Base-by-base conservation (phyloP, 2,888 invertebrate genomes). In the Lordiphosa andalusiaca region DNA sequence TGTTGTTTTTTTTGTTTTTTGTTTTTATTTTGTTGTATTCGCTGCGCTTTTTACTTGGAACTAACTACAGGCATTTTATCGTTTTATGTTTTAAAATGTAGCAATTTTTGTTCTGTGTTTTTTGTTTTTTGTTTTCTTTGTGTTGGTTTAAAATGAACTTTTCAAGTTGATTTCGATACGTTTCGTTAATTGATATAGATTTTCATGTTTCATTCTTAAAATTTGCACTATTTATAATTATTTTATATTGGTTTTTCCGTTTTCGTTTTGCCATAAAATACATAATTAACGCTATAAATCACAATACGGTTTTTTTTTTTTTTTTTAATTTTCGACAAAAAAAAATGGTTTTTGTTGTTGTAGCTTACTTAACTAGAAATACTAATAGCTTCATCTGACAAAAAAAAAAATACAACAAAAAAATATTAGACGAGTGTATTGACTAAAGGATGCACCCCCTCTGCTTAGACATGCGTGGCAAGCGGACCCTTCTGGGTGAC, bases 381-480 rank as follows among this genome's bases (percentile, higher is more conserved):
- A 30, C 30, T 30, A 30, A 30, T 30, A 30, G 30, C 30, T 30
- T 30, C 30, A 30, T 30, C 30, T 30, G 30, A 9, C 9, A 46
- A 35, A 19, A 46, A 10, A 19, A 19, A 36, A 36, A n/a, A n/a
- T n/a, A n/a, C n/a, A n/a, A n/a, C n/a, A n/a, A n/a, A n/a, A 21
- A 9, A 36, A 47, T 19, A 36, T 16, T n/a, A 16, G 16, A 16
- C 16, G 13, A 21, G 16, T 42, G 39, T 33, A 50, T 39, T 49
- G 50, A 36, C 47, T 35, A 50, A 55, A 42, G 13, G 7, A 21
- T 19, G 16, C 13, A 23, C 6, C 23, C 30, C 30, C 6, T 36
- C 30, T 9, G 7, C 44, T 91, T 92, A 93, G 83, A 93, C 93
- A 72, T 93, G 93, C 36, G 93, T 93, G 39, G 93, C 93, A 80